phyloP scores from a whole-genome alignment of 2,797 vertebrate genomes.

The Vipera latastei region DNA sequence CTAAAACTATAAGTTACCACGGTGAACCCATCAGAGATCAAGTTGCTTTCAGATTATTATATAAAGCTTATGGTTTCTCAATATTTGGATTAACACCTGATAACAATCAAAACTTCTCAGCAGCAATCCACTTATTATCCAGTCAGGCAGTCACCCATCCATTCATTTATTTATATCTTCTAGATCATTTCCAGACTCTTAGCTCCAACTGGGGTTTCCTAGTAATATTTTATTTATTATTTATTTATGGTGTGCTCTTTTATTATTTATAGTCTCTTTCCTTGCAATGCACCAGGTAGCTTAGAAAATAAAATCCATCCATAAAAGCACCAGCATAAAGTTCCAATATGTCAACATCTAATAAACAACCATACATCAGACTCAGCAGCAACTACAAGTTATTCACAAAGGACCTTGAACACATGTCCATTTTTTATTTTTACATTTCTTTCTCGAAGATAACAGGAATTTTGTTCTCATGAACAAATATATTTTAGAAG shows the following conservation, averaged over 20 bases:
- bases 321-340: conserved; percentile 5
- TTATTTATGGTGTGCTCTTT: background rate
- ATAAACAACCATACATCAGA: conserved; percentile 11
- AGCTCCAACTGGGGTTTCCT: background rate
- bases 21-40: background rate
- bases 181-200: background rate
- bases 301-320: conserved; percentile 1
- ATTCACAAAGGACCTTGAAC: background rate
- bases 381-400: background rate
- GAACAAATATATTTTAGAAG: background rate
- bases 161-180: background rate
- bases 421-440: background rate
- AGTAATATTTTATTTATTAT: background rate
- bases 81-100: background rate
- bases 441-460: background rate
- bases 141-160: background rate
- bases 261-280: background rate
- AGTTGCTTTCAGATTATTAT: background rate
- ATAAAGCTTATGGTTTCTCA: background rate
- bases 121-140: background rate
- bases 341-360: background rate
- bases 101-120: background rate
- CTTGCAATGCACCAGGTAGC: background rate
- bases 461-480: background rate
- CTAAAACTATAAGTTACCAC: background rate